Percentiles rank a stretch among this genome's conserved stretches.
These are phyloP conservation scores for Linurgus olivaceus DNA, from an alignment of 2,797 vertebrate genomes.

Conservation along the genomic window DNA sequence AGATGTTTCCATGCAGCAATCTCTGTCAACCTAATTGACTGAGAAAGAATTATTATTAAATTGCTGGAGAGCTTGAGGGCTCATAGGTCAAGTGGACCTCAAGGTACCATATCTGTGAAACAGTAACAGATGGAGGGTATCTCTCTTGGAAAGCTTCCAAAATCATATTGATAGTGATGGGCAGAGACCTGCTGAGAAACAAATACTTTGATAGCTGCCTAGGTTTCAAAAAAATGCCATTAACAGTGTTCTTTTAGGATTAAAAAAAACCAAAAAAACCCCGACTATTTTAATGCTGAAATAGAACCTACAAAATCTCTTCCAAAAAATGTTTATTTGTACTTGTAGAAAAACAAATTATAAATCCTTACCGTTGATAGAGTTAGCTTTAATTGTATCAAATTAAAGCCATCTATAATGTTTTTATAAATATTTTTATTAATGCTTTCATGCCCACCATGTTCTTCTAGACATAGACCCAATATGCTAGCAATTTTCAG, in stretches of 20 bases:
- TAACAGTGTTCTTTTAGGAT: neutral
- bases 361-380: neutral
- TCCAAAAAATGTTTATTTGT: neutral
- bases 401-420: neutral
- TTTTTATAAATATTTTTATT: neutral
- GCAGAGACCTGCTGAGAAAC: neutral
- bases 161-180: neutral
- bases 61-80: neutral
- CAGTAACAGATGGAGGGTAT: neutral
- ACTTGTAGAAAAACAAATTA: neutral
- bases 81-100: neutral
- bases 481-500: neutral
- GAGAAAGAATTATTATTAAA: neutral
- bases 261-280: neutral
- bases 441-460: neutral
- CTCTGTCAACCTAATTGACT: neutral
- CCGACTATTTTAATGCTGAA: neutral
- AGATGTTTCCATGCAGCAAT: neutral
- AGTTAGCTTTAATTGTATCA: neutral
- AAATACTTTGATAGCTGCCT: neutral
- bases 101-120: neutral
- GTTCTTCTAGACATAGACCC: neutral
- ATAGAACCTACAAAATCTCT: neutral
- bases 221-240: neutral
- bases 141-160: neutral